Conservation (phyloP, 2,888 invertebrate genomes). For the Ceratothoa steindachneri region DNA sequence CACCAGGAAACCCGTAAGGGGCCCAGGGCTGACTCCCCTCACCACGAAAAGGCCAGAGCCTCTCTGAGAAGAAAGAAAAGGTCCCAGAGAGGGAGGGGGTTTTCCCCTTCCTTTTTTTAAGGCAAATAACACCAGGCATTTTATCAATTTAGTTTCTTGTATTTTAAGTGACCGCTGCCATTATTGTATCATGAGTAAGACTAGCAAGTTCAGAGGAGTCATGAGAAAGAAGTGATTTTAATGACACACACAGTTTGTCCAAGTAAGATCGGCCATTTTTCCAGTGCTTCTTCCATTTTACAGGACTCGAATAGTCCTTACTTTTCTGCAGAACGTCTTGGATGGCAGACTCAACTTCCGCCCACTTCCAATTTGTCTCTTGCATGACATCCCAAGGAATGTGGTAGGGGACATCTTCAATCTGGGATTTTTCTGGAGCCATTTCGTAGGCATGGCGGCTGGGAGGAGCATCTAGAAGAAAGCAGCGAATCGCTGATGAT, state of each 20-base stretch:
- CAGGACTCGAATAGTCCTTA: neutral
- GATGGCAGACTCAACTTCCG: neutral
- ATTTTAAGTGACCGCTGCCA: too few species aligned
- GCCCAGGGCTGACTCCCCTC: too few species aligned
- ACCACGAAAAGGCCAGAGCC: too few species aligned
- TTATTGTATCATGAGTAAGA: neutral
- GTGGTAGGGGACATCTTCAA: neutral
- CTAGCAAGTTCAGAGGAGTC: neutral
- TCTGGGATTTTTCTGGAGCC: neutral
- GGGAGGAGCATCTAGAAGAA: constrained; percentile 22
- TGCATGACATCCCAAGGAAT: neutral
- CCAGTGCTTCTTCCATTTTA: neutral
- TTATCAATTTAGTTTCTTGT: too few species aligned
- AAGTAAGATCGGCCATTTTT: neutral
- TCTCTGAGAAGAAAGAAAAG: too few species aligned
- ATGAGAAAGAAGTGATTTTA: neutral
- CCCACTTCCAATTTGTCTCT: neutral
- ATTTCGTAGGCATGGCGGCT: neutral
- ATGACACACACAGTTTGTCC: neutral
- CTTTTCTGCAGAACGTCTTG: neutral
- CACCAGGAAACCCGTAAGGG: too few species aligned
- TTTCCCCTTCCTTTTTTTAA: too few species aligned
- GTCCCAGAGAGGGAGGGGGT: too few species aligned
- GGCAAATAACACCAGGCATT: too few species aligned
- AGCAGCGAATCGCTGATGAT: constrained; percentile 32